Percentiles rank a stretch among this genome's conserved stretches.
phyloP scores from a whole-genome alignment of 2,888 invertebrate species.

The Oegoconia quadripuncta region DNA sequence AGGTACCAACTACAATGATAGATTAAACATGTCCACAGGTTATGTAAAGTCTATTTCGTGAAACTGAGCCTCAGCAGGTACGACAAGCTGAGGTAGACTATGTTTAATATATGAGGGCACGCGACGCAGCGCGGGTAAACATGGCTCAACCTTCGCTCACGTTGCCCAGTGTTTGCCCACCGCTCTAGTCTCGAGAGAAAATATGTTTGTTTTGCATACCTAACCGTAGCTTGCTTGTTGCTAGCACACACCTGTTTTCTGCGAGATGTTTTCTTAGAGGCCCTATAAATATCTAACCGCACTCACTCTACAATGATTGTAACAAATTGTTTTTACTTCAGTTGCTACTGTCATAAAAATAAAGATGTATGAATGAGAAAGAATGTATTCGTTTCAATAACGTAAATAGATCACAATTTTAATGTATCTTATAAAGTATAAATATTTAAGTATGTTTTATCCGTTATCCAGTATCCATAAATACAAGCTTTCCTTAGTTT shows the following conservation, averaged over 20 bases:
- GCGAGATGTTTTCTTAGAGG: constrained; percentile 63
- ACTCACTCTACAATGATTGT: too few species aligned
- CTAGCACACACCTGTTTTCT: constrained; percentile 53
- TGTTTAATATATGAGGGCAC: constrained; percentile 78
- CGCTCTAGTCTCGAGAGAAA: constrained; percentile 76
- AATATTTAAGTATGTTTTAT: too few species aligned
- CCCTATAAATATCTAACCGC: constrained; percentile 43
- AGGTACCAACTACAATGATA: background rate
- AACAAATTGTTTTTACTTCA: too few species aligned
- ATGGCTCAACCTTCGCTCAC: constrained; percentile 67
- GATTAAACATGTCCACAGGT: background rate
- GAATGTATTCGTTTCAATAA: too few species aligned
- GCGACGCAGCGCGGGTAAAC: constrained; percentile 74
- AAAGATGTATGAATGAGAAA: too few species aligned
- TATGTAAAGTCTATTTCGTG: background rate
- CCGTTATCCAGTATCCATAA: too few species aligned
- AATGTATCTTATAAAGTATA: too few species aligned
- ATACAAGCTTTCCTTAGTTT: too few species aligned
- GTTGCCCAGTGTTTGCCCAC: constrained; percentile 69
- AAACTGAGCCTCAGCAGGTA: constrained; percentile 9
- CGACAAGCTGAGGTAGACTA: constrained; percentile 40
- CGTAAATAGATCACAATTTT: too few species aligned
- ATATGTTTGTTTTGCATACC: constrained; percentile 76
- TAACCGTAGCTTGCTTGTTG: constrained; percentile 54
- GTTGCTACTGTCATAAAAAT: too few species aligned